These are phyloP conservation scores for Pelobates fuscus DNA, from an alignment of 2,113 vertebrate genomes.

Conservation along the genomic window DNA sequence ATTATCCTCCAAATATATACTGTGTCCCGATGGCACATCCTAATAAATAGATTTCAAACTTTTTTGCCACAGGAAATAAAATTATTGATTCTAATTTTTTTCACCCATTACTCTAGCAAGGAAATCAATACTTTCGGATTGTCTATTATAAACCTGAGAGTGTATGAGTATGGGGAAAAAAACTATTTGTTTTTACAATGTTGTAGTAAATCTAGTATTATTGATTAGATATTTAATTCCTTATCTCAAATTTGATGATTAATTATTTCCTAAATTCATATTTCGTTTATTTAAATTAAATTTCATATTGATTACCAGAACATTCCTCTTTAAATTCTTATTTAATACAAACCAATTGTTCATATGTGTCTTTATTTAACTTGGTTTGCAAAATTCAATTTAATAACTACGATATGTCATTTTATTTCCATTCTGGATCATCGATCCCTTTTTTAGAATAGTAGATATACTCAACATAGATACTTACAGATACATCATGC, in stretches of 20 bases:
- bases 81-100: conserved; percentile 45
- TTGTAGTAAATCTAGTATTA: conserved; percentile 21
- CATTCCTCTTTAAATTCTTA: conserved; percentile 2
- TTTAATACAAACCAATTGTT: not conserved
- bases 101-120: conserved; percentile 21
- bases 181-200: conserved; percentile 17
- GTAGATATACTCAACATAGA: no score
- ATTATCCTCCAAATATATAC: conserved; percentile 28
- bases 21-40: not conserved
- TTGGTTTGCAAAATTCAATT: not conserved
- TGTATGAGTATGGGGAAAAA: not conserved
- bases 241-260: conserved; percentile 7
- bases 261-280: conserved; percentile 31
- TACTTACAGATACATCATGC: no score
- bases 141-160: conserved; percentile 23
- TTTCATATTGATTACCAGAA: conserved; percentile 27
- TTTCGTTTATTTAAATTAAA: conserved; percentile 4
- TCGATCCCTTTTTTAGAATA: no score
- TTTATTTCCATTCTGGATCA: no score
- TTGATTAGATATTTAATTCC: conserved; percentile 29
- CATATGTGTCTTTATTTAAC: not conserved
- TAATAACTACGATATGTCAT: no score
- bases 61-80: conserved; percentile 42
- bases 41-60: conserved; percentile 39
- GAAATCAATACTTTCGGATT: conserved; percentile 34